Base-by-base conservation (phyloP, 1,140 invertebrate species). In the Drosophila murphyi region DNA sequence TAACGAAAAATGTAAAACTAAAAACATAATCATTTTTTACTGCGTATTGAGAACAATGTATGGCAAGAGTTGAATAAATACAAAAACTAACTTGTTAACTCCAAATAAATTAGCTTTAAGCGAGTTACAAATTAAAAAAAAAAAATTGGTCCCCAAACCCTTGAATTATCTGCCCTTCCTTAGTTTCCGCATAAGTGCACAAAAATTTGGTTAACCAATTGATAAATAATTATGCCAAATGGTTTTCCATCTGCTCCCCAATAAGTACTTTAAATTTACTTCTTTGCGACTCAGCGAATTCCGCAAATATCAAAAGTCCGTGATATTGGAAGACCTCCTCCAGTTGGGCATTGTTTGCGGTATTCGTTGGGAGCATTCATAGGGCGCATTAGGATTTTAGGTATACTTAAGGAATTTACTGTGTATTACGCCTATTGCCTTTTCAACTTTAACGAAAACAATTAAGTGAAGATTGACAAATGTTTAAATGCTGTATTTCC, bases 341-440 rank as follows among this genome's bases (percentile, higher is more conserved):
- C 67, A 39, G 32, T 20, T 41, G 6, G 51, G 12, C 32, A 10
- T n/a, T 12, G 5, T 29, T 43, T 62, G 59, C 57, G 63, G 62
- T 57, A 37, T 52, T 76, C n/a, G 61, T 77, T 72, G 37, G 48
- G 65, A 34, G 54, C 81, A 52, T 52, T 48, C 50, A 45, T 74
- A 56, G 51, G 51, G 51, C 52, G 60, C 60, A 51, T 76, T 35
- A 68, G 50, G 20, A 57, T 35, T 12, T 57, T 41, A 43, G 28
- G 8, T 20, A 63, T 71, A 43, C 70, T 71, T 79, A 72, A 76
- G 63, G 65, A 79, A 76, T 80, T 82, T 79, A 88, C 60, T 73
- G 82, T 78, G 78, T 81, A 87, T 78, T 82, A 82, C 57, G 82
- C 82, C 82, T 87, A 87, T 77, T 82, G 83, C 82, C 83, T 87